Base-by-base conservation (phyloP, 2,113 vertebrate genomes). In the Zosterops hypoxanthus region DNA sequence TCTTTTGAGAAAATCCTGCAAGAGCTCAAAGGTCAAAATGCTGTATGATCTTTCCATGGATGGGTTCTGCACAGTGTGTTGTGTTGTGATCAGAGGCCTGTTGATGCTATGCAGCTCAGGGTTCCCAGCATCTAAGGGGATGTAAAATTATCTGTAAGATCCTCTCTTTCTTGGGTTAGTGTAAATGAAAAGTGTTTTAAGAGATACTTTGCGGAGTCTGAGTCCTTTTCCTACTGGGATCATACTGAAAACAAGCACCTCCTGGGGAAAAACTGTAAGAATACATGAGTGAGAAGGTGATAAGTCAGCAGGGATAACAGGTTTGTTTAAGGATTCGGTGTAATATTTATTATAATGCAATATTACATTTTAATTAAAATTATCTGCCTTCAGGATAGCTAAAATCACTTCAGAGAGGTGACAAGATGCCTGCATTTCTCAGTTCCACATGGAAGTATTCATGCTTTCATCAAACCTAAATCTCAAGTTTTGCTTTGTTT, bases 301-400 rank as follows among this genome's bases (percentile, higher is more conserved):
- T 21, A 64, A 36, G 41, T 71, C 64, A 64, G 10, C 84, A 71
- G 42, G 29, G 52, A 73, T 14, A 94, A 91, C 15, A 72, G 63
- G 24, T 71, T 85, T 85, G 21, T 83, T 66, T 73, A 69, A 75
- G 17, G n/a, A 28, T 85, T 89, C 53, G 70, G 42, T 25, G 15
- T 3, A 60, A 36, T 53, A 88, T 25, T 63, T 90, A 31, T 53
- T 53, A 79, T 36, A 86, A 90, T 6, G 7, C 25, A 90, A 69
- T 56, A 31, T 42, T 91, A 81, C 15, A 28, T 72, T 93, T 88
- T 39, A 90, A 86, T 92, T 88, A 47, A 70, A 91, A 60, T 63
- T 41, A 29, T 36, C 41, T 83, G 64, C 64, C 78, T 92, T 88
- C 64, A 76, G 31, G 36, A 79, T 15, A 66, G 34, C 36, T 71